Conservation (phyloP, 2,888 invertebrate genomes). For the Penaeus monodon region DNA sequence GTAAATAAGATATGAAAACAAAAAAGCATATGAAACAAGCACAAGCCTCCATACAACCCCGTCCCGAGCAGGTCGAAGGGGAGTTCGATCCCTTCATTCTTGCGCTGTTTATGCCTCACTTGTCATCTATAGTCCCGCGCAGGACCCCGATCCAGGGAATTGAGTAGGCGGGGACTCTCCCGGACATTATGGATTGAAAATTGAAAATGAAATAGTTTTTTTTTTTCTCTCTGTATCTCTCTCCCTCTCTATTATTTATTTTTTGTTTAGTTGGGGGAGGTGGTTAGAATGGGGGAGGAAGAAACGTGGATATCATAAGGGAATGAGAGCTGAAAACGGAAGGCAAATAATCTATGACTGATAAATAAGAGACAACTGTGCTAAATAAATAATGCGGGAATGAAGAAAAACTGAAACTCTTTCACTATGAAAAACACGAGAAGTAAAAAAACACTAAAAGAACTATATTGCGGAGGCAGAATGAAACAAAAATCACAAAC, state of each 20-base stretch:
- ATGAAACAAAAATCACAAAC: too few relatives aligned
- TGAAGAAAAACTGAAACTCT: not conserved
- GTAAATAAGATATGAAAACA: not conserved
- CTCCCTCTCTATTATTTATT: too few relatives aligned
- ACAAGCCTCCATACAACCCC: not conserved
- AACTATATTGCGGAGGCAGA: too few relatives aligned
- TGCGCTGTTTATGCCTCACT: constrained; percentile 47
- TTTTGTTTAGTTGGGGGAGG: not conserved
- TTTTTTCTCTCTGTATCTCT: not conserved
- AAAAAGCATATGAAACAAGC: not conserved
- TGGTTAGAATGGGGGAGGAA: too few relatives aligned
- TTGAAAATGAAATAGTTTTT: constrained; percentile 44
- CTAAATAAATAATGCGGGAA: not conserved
- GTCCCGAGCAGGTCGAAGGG: constrained; percentile 12
- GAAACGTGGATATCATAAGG: too few relatives aligned
- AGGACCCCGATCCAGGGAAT: not conserved
- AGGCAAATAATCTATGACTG: too few relatives aligned
- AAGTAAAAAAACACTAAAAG: too few relatives aligned
- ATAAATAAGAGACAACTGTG: too few relatives aligned
- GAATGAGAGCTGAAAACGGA: too few relatives aligned
- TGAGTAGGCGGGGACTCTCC: not conserved
- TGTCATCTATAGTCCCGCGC: constrained; percentile 37
- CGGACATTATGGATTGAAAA: constrained; percentile 41
- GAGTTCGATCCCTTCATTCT: constrained; percentile 29
- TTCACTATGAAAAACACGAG: too few relatives aligned